phyloP scores from a whole-genome alignment of 23 tunicate species.

The Phallusia fumigata region DNA sequence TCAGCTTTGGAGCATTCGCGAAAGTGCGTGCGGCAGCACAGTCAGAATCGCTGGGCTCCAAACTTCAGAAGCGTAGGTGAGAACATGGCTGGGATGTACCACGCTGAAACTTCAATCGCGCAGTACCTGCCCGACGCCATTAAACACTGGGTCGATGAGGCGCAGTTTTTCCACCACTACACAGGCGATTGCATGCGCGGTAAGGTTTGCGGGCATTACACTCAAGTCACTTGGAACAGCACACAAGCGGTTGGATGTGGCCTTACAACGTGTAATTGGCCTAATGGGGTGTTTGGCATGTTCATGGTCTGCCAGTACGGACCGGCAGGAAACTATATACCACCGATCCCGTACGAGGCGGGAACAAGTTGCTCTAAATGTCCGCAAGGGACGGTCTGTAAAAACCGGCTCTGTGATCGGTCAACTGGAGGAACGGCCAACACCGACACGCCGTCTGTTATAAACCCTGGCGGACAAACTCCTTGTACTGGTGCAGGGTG shows the following conservation, averaged over 20 bases:
- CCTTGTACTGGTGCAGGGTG: too few species aligned
- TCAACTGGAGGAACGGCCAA: neutral
- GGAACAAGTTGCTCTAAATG: constrained; percentile 27
- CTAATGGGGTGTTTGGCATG: neutral
- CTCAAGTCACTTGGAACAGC: constrained; percentile 33
- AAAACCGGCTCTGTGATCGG: neutral
- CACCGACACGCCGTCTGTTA: neutral
- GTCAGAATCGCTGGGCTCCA: neutral
- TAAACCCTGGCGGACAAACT: too few species aligned
- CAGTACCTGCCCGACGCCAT: constrained; percentile 8
- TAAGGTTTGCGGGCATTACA: constrained; percentile 39
- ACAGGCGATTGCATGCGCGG: constrained; percentile 1
- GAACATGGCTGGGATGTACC: constrained; percentile 1
- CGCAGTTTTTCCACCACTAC: neutral
- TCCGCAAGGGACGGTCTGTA: neutral
- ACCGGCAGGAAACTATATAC: constrained; percentile 25
- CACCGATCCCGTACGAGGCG: neutral
- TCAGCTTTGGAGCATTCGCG: constrained; percentile 16
- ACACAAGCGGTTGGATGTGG: constrained; percentile 36
- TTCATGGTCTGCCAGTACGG: constrained; percentile 34
- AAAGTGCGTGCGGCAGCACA: constrained; percentile 21
- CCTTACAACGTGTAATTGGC: constrained; percentile 16
- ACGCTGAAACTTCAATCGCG: neutral
- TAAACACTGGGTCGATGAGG: constrained; percentile 22
- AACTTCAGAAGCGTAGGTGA: constrained; percentile 24